Percentiles rank a stretch among this genome's conserved stretches.
Conservation (phyloP, 2,888 invertebrate species). For the Plagiodera versicolora region DNA sequence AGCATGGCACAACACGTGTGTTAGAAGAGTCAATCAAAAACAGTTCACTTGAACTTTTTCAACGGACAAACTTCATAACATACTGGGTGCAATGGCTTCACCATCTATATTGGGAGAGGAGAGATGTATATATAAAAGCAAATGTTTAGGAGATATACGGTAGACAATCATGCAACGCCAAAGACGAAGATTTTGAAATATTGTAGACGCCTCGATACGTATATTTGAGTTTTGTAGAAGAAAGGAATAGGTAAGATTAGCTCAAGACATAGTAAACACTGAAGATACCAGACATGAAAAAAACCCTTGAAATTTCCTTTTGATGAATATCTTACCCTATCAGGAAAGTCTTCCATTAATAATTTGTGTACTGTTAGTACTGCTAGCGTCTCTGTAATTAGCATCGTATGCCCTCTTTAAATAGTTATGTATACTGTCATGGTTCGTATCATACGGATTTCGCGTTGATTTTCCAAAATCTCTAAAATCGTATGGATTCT, state of each 20-base stretch:
- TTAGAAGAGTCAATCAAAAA: too few species aligned
- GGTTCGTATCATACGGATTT: slow-evolving; percentile 54
- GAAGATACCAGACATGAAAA: not conserved
- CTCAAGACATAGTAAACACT: not conserved
- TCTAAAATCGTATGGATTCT: slow-evolving; percentile 59
- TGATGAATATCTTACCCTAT: slow-evolving; percentile 38
- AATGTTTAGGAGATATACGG: too few species aligned
- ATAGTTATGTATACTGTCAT: slow-evolving; percentile 49
- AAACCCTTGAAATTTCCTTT: not conserved
- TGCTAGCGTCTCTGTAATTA: slow-evolving; percentile 52
- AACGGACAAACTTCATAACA: too few species aligned
- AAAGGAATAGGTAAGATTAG: not conserved
- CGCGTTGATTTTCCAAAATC: slow-evolving; percentile 60
- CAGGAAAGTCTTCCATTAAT: slow-evolving; percentile 28
- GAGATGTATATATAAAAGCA: too few species aligned
- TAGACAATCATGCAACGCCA: too few species aligned
- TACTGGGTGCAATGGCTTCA: too few species aligned
- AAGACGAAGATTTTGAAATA: not conserved
- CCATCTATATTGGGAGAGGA: too few species aligned
- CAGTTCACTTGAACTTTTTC: too few species aligned
- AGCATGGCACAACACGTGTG: too few species aligned
- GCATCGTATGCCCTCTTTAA: slow-evolving; percentile 51
- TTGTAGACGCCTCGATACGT: not conserved
- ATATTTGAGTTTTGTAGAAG: too few species aligned
- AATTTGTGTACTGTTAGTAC: slow-evolving; percentile 44